Evolutionary conservation across 2,113 vertebrate species (phyloP).

Genomic region (Hoplias malabaricus): DNA sequence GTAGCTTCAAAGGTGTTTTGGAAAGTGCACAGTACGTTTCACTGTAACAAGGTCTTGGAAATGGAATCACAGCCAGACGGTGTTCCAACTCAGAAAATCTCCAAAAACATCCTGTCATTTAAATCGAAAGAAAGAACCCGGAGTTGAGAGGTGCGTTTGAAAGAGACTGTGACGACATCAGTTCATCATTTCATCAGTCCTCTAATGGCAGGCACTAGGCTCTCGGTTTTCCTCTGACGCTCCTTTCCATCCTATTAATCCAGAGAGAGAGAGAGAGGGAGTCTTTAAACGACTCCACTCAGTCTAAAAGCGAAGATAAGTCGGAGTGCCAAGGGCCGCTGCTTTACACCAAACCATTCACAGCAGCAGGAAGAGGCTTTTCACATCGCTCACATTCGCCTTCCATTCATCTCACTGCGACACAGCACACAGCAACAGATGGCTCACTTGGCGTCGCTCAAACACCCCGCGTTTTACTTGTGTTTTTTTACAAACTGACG

Average conservation of each 20-base stretch:
- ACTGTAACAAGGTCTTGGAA: no score
- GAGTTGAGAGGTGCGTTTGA: constrained; percentile 14
- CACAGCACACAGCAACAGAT: constrained; percentile 49
- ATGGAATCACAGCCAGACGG: no score
- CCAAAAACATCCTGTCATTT: constrained; percentile 7
- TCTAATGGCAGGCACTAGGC: constrained; percentile 36
- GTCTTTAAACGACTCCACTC: constrained; percentile 27
- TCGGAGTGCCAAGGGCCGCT: constrained; percentile 1
- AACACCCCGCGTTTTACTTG: not conserved
- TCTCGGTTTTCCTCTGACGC: constrained; percentile 18
- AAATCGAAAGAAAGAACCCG: constrained; percentile 21
- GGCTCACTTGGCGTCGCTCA: constrained; percentile 38
- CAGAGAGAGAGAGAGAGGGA: not conserved
- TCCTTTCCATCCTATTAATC: constrained; percentile 23
- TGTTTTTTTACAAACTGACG: constrained; percentile 28
- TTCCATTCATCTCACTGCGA: constrained; percentile 43
- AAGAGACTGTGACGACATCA: constrained; percentile 20
- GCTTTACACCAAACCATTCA: constrained; percentile 23
- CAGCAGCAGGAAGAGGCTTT: constrained; percentile 27
- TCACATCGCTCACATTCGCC: constrained; percentile 13
- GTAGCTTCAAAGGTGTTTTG: no score
- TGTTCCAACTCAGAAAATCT: not conserved
- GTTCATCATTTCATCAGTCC: constrained; percentile 26
- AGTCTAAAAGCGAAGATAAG: constrained; percentile 14
- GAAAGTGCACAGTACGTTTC: no score